Conservation (phyloP, 2,113 vertebrate genomes). For the Arothron firmamentum region DNA sequence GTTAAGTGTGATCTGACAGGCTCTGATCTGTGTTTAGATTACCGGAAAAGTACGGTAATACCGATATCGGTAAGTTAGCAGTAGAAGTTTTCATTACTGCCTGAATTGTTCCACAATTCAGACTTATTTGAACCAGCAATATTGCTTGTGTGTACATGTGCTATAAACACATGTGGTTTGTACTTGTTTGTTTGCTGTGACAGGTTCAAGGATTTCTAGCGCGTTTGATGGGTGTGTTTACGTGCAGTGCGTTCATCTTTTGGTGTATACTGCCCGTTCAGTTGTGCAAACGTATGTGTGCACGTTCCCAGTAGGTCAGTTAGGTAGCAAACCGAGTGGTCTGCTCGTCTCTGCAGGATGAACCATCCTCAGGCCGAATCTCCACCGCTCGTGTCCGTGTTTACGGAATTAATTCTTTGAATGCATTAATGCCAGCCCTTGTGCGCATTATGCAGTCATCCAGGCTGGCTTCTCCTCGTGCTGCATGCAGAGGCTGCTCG, state of each 20-base stretch:
- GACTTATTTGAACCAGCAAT: background rate
- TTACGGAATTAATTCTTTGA: slow-evolving; percentile 57
- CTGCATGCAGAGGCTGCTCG: slow-evolving; percentile 30
- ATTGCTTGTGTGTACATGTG: slow-evolving; percentile 13
- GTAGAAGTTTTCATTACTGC: too few relatives aligned
- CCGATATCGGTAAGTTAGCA: too few relatives aligned
- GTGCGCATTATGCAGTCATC: slow-evolving; percentile 33
- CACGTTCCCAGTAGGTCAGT: slow-evolving; percentile 34
- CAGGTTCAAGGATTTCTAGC: background rate
- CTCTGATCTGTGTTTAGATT: background rate
- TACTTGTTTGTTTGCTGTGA: background rate
- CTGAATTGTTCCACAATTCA: too few relatives aligned
- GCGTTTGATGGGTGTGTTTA: slow-evolving; percentile 8
- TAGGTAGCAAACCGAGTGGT: slow-evolving; percentile 41
- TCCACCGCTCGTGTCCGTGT: slow-evolving; percentile 40
- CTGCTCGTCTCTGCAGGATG: slow-evolving; percentile 14
- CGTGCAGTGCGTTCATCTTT: background rate
- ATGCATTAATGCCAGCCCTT: slow-evolving; percentile 38
- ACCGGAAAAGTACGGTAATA: background rate
- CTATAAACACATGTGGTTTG: background rate
- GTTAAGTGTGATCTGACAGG: background rate
- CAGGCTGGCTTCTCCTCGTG: slow-evolving; percentile 11
- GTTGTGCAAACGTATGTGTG: slow-evolving; percentile 12
- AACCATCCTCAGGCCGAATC: slow-evolving; percentile 49
- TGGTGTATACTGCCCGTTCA: slow-evolving; percentile 6